These are phyloP conservation scores for Kryptopterus vitreolus DNA, from an alignment of 2,797 vertebrate species.

Conservation along the genomic window DNA sequence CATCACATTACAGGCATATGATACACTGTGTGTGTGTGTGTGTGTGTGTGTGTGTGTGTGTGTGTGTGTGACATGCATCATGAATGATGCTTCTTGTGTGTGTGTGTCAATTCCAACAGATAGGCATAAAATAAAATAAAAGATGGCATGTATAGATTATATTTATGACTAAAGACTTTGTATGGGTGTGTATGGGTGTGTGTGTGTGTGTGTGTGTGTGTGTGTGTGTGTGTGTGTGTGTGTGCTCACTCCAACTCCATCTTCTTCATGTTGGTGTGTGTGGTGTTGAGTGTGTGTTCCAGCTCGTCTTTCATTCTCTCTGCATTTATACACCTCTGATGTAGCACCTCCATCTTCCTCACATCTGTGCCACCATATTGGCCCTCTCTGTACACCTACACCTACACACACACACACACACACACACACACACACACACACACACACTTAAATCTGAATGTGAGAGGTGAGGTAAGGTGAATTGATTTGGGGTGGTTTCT, in stretches of 20 bases:
- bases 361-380: constrained; percentile 76
- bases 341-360: constrained; percentile 87
- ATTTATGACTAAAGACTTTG: no score
- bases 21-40: no score
- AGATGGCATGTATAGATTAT: no score
- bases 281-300: constrained; percentile 80
- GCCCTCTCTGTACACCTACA: constrained; percentile 83
- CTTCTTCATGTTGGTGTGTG: constrained; percentile 85
- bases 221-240: not conserved
- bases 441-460: not conserved
- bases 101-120: no score
- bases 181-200: not conserved
- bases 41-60: no score
- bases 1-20: no score
- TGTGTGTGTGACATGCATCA: no score
- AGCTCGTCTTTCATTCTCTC: constrained; percentile 85
- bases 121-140: no score
- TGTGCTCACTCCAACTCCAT: constrained; percentile 86
- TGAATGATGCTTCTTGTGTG: no score
- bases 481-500: not conserved
- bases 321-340: constrained; percentile 83
- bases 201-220: not conserved
- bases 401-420: constrained; percentile 22
- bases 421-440: not conserved
- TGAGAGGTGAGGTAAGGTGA: not conserved